phyloP scores from a whole-genome alignment of 2,888 invertebrate species.

The Gymnocheta viridis region DNA sequence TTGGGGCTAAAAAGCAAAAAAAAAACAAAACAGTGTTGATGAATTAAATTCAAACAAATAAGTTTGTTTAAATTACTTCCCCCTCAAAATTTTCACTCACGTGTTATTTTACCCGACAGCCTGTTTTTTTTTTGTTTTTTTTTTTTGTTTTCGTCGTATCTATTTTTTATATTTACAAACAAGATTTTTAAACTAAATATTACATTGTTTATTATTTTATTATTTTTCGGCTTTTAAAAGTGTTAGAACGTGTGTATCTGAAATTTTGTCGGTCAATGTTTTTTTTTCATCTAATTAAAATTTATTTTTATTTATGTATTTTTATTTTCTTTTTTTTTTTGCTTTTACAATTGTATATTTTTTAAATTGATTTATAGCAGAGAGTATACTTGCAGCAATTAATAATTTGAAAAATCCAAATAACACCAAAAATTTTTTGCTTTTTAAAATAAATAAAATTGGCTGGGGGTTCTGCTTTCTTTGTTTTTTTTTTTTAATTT shows the following conservation, averaged over 20 bases:
- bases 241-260: constrained; percentile 11
- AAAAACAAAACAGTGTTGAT: neutral
- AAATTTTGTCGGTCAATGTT: neutral
- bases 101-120: neutral
- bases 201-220: neutral
- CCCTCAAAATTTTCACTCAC: constrained; percentile 34
- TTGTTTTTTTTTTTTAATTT: too few species aligned
- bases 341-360: neutral
- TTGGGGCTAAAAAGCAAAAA: neutral
- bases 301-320: neutral
- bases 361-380: neutral
- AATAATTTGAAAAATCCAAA: neutral
- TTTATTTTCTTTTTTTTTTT: neutral
- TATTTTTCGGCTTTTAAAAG: constrained; percentile 4
- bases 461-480: neutral
- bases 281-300: neutral
- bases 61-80: constrained; percentile 35
- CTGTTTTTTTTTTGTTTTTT: neutral
- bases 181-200: neutral
- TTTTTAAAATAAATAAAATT: neutral
- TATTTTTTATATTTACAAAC: neutral
- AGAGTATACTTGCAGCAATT: neutral
- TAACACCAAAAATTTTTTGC: neutral
- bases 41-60: constrained; percentile 10
- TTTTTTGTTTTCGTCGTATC: neutral